Evolutionary conservation across 2,888 invertebrate species (phyloP).

Genomic region (Thera britannica): DNA sequence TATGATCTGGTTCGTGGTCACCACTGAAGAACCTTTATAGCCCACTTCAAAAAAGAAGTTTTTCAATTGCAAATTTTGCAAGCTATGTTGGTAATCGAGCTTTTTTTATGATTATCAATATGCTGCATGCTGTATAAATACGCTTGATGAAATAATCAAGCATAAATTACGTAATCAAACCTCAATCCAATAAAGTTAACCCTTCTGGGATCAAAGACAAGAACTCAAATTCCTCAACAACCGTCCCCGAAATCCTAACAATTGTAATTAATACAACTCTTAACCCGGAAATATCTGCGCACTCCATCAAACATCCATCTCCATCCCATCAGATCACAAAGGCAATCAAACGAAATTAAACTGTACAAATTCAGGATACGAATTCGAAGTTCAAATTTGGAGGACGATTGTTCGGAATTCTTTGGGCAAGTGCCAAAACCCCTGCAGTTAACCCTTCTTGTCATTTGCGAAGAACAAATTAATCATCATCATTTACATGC

Average conservation of each 20-base stretch:
- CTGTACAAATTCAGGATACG: conserved; percentile 63
- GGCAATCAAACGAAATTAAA: conserved; percentile 79
- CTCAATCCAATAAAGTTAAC: conserved; percentile 38
- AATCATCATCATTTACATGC: conserved; percentile 85
- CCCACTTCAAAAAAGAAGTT: no score
- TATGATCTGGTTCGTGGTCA: no score
- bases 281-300: conserved; percentile 78
- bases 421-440: conserved; percentile 71
- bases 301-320: conserved; percentile 73
- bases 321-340: conserved; percentile 63
- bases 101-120: no score
- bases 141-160: conserved; percentile 3
- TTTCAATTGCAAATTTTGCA: no score
- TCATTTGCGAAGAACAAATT: conserved; percentile 83
- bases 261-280: conserved; percentile 78
- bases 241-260: conserved; percentile 56
- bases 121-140: not conserved
- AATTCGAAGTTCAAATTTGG: conserved; percentile 23
- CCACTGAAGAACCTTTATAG: no score
- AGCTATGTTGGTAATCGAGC: no score
- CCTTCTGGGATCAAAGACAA: conserved; percentile 63
- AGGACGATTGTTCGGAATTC: conserved; percentile 68
- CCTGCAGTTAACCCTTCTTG: conserved; percentile 81
- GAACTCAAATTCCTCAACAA: conserved; percentile 51
- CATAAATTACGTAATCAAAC: conserved; percentile 35